These are phyloP conservation scores for Tryphoninae sp. DNA, from an alignment of 2,888 invertebrate genomes.

Conservation along the genomic window DNA sequence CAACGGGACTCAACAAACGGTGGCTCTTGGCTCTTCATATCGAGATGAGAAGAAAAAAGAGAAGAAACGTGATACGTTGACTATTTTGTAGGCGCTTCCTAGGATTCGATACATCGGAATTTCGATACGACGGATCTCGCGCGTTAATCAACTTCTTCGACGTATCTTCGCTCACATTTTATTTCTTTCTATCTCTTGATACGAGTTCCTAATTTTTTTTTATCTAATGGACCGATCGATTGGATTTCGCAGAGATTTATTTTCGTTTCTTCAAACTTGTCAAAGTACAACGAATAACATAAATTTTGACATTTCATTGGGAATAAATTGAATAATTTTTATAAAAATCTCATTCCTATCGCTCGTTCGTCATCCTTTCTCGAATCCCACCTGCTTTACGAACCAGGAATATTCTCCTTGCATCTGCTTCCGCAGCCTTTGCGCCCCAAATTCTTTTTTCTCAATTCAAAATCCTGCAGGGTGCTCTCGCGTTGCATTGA, in stretches of 20 bases:
- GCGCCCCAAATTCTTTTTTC: background rate
- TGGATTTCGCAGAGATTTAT: background rate
- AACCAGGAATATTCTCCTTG: background rate
- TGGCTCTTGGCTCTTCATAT: conserved; percentile 1
- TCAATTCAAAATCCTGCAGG: background rate
- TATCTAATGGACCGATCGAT: background rate
- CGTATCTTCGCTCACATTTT: background rate
- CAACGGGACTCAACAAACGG: conserved; percentile 20
- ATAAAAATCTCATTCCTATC: background rate
- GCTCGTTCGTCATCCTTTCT: background rate
- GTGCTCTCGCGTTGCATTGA: background rate
- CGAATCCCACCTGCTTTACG: conserved; percentile 2
- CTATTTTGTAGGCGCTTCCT: conserved; percentile 20
- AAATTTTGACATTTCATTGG: too few relatives aligned
- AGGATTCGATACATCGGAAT: conserved; percentile 49
- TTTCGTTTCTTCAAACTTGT: background rate
- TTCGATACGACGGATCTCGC: conserved; percentile 25
- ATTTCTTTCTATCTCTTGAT: background rate
- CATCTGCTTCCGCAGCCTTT: conserved; percentile 15
- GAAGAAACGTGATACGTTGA: conserved; percentile 2
- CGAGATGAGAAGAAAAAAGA: conserved; percentile 6
- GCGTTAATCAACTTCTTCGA: conserved; percentile 12
- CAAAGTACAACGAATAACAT: background rate
- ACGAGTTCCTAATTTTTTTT: background rate
- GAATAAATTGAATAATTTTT: too few relatives aligned